A percentile compares a stretch with the other conserved stretches of the same genome.
phyloP scores from a whole-genome alignment of 1,140 invertebrate species.

The Chironomus tepperi region DNA sequence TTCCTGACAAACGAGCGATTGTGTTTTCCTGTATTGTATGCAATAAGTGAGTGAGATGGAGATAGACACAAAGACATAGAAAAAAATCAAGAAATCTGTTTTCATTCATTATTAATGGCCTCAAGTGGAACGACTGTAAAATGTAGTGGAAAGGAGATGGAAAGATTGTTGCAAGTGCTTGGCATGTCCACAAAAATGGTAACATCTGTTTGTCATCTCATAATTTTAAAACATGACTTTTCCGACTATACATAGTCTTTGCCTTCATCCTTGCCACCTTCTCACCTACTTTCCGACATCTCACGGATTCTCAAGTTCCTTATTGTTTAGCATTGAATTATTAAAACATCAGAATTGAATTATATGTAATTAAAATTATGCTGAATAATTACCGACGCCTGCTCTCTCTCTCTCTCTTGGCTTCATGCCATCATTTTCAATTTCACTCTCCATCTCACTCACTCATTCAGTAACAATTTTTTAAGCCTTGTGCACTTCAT shows the following conservation, averaged over 20 bases:
- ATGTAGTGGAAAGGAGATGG: background rate
- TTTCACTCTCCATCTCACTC: background rate
- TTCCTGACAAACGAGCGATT: background rate
- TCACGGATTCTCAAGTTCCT: background rate
- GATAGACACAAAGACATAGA: background rate
- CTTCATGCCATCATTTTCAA: background rate
- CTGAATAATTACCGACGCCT: background rate
- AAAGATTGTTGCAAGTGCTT: background rate
- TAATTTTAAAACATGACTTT: background rate
- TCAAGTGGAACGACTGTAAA: background rate
- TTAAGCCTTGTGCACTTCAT: background rate
- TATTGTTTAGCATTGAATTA: background rate
- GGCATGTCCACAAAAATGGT: background rate
- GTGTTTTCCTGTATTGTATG: background rate
- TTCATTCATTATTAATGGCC: constrained; percentile 4
- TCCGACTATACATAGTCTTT: background rate
- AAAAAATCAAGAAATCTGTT: background rate
- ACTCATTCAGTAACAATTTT: background rate
- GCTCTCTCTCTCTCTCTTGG: background rate
- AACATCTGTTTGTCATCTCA: constrained; percentile 12
- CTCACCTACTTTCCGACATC: background rate
- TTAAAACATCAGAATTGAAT: constrained; percentile 3
- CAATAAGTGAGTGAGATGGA: no score
- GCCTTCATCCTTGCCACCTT: background rate
- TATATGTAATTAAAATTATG: constrained; percentile 10